Evolutionary conservation across 2,113 vertebrate species (phyloP).

Genomic region (Rhombomys opimus): DNA sequence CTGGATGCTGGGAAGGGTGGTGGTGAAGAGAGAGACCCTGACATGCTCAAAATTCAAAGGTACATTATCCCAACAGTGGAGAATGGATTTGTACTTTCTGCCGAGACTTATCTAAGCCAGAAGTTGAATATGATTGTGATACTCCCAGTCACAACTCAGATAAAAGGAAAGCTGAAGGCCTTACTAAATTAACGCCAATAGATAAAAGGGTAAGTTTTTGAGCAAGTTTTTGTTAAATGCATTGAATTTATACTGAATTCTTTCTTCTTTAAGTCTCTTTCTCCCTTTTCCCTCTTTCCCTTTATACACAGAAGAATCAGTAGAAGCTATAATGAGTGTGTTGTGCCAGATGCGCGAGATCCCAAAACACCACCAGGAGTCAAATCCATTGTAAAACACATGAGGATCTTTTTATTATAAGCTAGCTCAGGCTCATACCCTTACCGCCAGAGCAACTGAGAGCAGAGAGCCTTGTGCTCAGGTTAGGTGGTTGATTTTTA

Average conservation of each 20-base stretch:
- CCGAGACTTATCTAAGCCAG: slow-evolving; percentile 89
- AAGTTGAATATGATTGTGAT: slow-evolving; percentile 91
- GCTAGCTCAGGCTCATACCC: no score
- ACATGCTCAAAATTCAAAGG: slow-evolving; percentile 21
- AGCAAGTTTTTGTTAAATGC: background rate
- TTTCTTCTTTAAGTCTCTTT: slow-evolving; percentile 10
- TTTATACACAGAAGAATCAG: background rate
- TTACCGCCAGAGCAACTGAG: no score
- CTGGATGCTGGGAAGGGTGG: background rate
- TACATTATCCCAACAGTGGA: slow-evolving; percentile 83
- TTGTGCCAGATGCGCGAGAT: no score
- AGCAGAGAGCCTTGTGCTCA: no score
- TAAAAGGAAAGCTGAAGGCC: slow-evolving; percentile 85
- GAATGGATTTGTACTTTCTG: slow-evolving; percentile 92
- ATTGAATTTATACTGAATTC: slow-evolving; percentile 17
- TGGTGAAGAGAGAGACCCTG: background rate
- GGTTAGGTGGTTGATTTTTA: no score
- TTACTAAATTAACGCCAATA: slow-evolving; percentile 83
- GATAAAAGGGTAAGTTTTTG: slow-evolving; percentile 88
- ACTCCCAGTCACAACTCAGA: slow-evolving; percentile 84
- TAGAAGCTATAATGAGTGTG: background rate
- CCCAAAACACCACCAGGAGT: no score
- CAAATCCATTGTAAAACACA: no score
- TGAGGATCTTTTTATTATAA: no score
- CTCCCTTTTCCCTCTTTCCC: background rate